Conservation (phyloP, 2,888 invertebrate species). For the Limulus polyphemus region DNA sequence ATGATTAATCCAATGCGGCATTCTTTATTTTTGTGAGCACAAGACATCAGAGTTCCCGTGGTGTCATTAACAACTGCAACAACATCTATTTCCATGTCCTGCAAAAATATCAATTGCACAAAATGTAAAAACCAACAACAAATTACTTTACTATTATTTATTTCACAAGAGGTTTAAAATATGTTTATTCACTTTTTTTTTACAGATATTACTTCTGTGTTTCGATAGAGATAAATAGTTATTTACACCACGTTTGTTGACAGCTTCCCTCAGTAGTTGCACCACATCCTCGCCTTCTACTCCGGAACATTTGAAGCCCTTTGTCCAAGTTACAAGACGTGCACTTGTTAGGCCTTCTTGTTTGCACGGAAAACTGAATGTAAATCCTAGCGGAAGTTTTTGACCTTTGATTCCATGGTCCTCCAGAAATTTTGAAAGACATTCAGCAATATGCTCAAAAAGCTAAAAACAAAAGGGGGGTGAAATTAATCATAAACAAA, state of each 20-base stretch:
- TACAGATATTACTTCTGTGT: too few relatives aligned
- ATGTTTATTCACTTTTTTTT: too few relatives aligned
- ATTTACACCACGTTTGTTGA: slow-evolving; percentile 44
- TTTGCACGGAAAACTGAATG: slow-evolving; percentile 85
- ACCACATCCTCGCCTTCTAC: slow-evolving; percentile 86
- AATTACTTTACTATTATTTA: not conserved
- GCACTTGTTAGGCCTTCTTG: slow-evolving; percentile 80
- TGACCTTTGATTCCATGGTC: slow-evolving; percentile 64
- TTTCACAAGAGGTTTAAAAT: too few relatives aligned
- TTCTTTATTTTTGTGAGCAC: slow-evolving; percentile 89
- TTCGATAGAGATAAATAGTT: not conserved
- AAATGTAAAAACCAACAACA: not conserved
- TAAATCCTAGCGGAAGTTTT: slow-evolving; percentile 79
- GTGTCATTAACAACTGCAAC: slow-evolving; percentile 94
- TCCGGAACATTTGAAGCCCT: slow-evolving; percentile 86
- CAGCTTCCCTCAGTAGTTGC: slow-evolving; percentile 72
- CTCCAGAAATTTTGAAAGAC: slow-evolving; percentile 77
- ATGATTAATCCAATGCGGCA: slow-evolving; percentile 90
- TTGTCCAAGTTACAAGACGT: slow-evolving; percentile 80
- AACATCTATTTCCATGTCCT: slow-evolving; percentile 79
- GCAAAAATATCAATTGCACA: slow-evolving; percentile 2
- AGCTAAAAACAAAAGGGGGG: slow-evolving; percentile 41
- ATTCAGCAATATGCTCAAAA: slow-evolving; percentile 91
- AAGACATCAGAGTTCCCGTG: slow-evolving; percentile 94
- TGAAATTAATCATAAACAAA: too few relatives aligned